These are phyloP conservation scores for Siderastrea radians DNA, from an alignment of 92 coral and sea anemone genomes.

Conservation along the genomic window DNA sequence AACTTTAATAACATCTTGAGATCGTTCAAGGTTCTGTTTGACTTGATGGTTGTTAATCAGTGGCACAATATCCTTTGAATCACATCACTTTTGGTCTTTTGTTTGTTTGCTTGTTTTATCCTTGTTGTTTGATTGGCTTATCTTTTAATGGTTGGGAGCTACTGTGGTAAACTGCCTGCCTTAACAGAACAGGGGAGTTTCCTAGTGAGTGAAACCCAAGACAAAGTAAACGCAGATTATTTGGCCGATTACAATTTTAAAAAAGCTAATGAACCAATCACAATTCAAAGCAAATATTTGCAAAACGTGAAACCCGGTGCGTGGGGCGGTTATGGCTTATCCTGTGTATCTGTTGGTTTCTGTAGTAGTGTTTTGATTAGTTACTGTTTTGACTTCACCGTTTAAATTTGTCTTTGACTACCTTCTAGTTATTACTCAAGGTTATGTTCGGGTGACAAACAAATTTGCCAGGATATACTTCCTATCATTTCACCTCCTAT, in stretches of 20 bases:
- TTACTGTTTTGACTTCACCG: background rate
- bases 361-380: background rate
- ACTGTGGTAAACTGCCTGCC: too few relatives aligned
- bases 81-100: background rate
- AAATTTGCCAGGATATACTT: constrained; percentile 91
- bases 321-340: too few relatives aligned
- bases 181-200: too few relatives aligned
- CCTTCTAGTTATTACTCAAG: constrained; percentile 86
- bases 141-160: too few relatives aligned
- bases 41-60: constrained; percentile 94
- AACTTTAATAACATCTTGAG: constrained; percentile 87
- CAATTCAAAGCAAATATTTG: background rate
- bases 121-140: background rate
- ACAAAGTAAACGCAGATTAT: too few relatives aligned
- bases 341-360: background rate
- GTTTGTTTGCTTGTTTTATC: too few relatives aligned
- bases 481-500: constrained; percentile 91
- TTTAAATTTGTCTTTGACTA: constrained; percentile 48
- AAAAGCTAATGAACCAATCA: background rate
- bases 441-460: constrained; percentile 90
- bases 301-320: too few relatives aligned
- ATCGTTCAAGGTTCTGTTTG: constrained; percentile 90
- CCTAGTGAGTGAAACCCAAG: too few relatives aligned
- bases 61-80: constrained; percentile 99
- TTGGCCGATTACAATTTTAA: too few relatives aligned